phyloP scores from a whole-genome alignment of 2,113 vertebrate species.

The Mandrillus leucophaeus region DNA sequence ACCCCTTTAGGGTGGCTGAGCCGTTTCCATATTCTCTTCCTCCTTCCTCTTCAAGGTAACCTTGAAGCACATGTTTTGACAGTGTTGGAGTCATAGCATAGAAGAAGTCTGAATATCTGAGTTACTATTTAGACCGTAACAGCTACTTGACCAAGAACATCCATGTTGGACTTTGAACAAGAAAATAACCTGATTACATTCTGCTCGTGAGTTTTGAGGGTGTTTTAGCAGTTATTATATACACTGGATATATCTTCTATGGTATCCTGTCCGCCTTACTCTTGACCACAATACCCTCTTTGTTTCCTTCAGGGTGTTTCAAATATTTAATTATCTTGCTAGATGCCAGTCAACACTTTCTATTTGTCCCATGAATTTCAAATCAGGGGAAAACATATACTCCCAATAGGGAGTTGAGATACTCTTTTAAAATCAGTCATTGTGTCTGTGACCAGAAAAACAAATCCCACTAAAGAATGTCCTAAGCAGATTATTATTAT shows the following conservation, averaged over 20 bases:
- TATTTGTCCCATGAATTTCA: background rate
- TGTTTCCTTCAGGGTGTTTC: constrained; percentile 4
- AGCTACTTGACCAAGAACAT: background rate
- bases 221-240: background rate
- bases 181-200: background rate
- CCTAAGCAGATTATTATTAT: background rate
- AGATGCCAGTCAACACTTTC: background rate
- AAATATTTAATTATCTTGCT: background rate
- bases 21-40: background rate
- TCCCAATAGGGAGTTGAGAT: constrained; percentile 3
- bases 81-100: background rate
- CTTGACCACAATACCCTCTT: background rate
- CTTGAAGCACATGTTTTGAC: constrained; percentile 20
- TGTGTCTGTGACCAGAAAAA: constrained; percentile 27
- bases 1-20: background rate
- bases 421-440: background rate
- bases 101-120: constrained; percentile 7
- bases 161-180: background rate
- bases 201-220: background rate
- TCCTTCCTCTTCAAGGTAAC: background rate
- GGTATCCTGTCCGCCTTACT: background rate
- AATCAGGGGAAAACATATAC: background rate
- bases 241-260: background rate
- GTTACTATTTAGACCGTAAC: background rate
- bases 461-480: background rate